Evolutionary conservation across 2,113 vertebrate genomes (phyloP), one percentile per base, ranked within the genome.

Genomic region (Proteles cristata): DNA sequence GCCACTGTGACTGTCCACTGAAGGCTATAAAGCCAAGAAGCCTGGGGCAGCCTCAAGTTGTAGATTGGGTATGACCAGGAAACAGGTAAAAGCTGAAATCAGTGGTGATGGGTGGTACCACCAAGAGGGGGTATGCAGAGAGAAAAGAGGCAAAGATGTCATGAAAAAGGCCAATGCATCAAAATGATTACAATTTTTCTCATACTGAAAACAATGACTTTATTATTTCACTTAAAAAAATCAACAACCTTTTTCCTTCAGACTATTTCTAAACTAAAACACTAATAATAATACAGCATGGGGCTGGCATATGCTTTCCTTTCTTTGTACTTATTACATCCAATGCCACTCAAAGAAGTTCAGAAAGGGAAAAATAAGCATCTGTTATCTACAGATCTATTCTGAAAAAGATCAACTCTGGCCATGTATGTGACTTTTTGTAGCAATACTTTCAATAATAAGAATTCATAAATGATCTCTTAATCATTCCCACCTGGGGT

Each of bases 291-390:
- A 73, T 21, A 71, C 28, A 82, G 66, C 50, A 15, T 77, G 43
- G 43, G 15, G 25, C 31, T 71, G 77, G 23, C 69, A 69, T 79
- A 77, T 63, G 23, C 61, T 92, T 71, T 48, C 12, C 53, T 84
- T 82, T 79, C 68, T 88, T 94, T 73, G 45, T 74, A 76, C 19
- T 95, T 66, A 68, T 63, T 93, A 68, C 39, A 7, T 76, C 66
- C 81, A 63, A 90, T 25, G 68, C 74, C 65, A 25, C 90, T 77
- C 91, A 86, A 14, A 88, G 81, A 83, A 87, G 63, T 88, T 77
- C 82, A 65, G 61, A 53, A 90, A 91, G 71, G 91, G 39, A 77
- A 96, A 93, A 77, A 77, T 94, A 77, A 94, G 71, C 76, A 96
- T 88, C 83, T 88, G 35, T 84, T 93, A 83, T 77, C 96, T 87